Evolutionary conservation across 2,888 invertebrate genomes (phyloP).

Genomic region (Nebria brevicollis): DNA sequence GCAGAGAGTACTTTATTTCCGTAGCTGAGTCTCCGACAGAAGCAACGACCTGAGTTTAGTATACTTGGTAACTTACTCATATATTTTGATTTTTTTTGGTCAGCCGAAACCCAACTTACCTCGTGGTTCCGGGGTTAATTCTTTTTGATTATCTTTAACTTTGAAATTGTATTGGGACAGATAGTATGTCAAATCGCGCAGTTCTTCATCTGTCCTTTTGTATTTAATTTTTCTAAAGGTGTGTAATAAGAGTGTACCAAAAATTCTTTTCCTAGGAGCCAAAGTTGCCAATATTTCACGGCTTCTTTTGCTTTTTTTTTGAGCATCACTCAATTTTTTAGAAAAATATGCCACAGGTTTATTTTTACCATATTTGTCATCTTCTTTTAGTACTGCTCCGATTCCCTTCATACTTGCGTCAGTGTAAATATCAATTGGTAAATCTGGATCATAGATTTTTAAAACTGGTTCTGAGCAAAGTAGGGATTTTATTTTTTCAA

Average conservation of each 20-base stretch:
- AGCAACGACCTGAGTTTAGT: too few species aligned
- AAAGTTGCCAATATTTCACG: constrained; percentile 48
- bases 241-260: constrained; percentile 49
- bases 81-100: too few species aligned
- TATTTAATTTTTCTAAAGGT: constrained; percentile 46
- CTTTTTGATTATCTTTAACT: too few species aligned
- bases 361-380: constrained; percentile 23
- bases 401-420: constrained; percentile 51
- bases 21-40: too few species aligned
- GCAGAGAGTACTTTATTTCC: too few species aligned
- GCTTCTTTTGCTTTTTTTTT: constrained; percentile 48
- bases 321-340: constrained; percentile 46
- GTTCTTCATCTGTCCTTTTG: constrained; percentile 47
- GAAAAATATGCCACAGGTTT: constrained; percentile 47
- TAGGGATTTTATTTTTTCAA: constrained; percentile 22
- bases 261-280: constrained; percentile 48
- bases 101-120: too few species aligned
- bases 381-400: constrained; percentile 51
- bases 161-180: too few species aligned
- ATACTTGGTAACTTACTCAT: too few species aligned
- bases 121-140: too few species aligned
- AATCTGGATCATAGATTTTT: constrained; percentile 49
- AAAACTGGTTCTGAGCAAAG: constrained; percentile 51
- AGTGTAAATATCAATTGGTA: constrained; percentile 50
- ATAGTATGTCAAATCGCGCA: constrained; percentile 24